phyloP scores from a whole-genome alignment of 2,888 invertebrate species.

The Leucania comma region DNA sequence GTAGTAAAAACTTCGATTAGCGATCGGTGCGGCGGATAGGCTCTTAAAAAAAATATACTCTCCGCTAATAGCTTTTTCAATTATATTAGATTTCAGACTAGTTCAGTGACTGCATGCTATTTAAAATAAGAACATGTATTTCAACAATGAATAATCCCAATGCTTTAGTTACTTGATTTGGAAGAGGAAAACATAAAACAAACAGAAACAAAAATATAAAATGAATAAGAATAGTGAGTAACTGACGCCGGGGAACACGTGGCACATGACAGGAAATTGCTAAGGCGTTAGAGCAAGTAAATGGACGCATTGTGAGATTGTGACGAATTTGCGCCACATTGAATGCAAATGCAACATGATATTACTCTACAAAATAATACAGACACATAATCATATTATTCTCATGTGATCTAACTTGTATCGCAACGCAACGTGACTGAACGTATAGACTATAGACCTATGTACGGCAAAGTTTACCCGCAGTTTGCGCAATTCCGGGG shows the following conservation, averaged over 20 bases:
- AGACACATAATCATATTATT: conserved; percentile 22
- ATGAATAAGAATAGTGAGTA: conserved; percentile 74
- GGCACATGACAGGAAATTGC: conserved; percentile 79
- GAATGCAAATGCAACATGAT: conserved; percentile 60
- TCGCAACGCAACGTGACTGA: conserved; percentile 37
- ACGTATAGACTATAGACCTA: conserved; percentile 31
- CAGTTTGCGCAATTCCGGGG: conserved; percentile 52
- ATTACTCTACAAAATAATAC: conserved; percentile 43
- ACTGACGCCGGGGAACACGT: conserved; percentile 67
- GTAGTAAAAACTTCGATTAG: conserved; percentile 29
- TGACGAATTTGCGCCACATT: conserved; percentile 62
- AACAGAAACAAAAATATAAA: conserved; percentile 62
- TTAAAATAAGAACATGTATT: conserved; percentile 17
- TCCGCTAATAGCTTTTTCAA: conserved; percentile 24
- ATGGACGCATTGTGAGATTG: conserved; percentile 62
- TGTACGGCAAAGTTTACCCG: conserved; percentile 35
- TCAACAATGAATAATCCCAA: conserved; percentile 24
- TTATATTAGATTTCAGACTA: conserved; percentile 33
- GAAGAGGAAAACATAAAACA: conserved; percentile 35
- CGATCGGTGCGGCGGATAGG: conserved; percentile 28
- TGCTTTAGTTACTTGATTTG: conserved; percentile 35
- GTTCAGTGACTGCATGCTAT: conserved; percentile 7
- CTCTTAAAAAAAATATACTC: conserved; percentile 41
- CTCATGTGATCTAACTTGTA: conserved; percentile 48
- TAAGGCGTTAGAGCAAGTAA: conserved; percentile 68